These are phyloP conservation scores for Sceloporus undulatus DNA, from an alignment of 2,113 vertebrate genomes.

Conservation along the genomic window DNA sequence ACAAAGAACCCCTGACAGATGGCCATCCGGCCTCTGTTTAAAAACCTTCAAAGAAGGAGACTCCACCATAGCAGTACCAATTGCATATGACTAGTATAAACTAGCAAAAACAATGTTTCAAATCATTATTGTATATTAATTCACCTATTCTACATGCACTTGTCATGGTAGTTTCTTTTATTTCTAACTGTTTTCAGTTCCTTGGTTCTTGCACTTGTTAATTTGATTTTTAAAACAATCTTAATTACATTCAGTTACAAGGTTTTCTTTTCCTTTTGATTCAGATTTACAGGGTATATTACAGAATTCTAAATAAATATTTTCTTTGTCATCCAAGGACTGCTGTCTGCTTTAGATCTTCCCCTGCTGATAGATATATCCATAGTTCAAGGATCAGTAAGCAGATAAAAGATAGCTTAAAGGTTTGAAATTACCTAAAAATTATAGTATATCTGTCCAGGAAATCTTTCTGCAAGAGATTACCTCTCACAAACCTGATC, in stretches of 20 bases:
- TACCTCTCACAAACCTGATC: conserved; percentile 60
- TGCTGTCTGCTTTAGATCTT: conserved; percentile 15
- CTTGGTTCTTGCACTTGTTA: not conserved
- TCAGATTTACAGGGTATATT: not conserved
- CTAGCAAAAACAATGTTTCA: too few species aligned
- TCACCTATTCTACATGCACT: too few species aligned
- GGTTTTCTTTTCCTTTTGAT: not conserved
- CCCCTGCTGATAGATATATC: conserved; percentile 37
- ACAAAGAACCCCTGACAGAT: too few species aligned
- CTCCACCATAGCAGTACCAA: too few species aligned
- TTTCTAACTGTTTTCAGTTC: too few species aligned
- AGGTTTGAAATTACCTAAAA: conserved; percentile 54
- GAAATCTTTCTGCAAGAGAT: conserved; percentile 61
- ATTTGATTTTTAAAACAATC: not conserved
- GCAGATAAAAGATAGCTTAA: conserved; percentile 27
- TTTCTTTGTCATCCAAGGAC: not conserved
- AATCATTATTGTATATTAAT: too few species aligned
- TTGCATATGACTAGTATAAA: too few species aligned
- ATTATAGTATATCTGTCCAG: conserved; percentile 47
- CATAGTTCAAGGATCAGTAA: conserved; percentile 22
- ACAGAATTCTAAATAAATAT: not conserved
- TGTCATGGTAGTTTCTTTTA: too few species aligned
- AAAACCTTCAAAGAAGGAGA: too few species aligned
- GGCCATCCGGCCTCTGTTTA: too few species aligned
- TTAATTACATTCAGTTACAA: not conserved